Evolutionary conservation across 2,888 invertebrate genomes (phyloP).

Genomic region (Tetramorium bicarinatum): DNA sequence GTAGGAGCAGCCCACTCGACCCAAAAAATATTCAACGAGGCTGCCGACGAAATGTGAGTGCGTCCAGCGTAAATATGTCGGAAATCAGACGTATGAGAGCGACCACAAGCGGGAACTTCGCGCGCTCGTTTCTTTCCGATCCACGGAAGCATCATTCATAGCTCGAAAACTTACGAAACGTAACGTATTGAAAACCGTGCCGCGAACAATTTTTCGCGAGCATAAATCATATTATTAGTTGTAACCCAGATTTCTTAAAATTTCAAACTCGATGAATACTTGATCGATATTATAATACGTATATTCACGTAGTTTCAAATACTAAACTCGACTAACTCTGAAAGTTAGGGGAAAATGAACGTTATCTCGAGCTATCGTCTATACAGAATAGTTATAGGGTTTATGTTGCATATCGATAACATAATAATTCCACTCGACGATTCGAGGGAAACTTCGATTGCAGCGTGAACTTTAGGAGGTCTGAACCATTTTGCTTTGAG

Average conservation of each 20-base stretch:
- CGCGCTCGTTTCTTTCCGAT: conserved; percentile 58
- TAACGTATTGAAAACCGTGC: conserved; percentile 66
- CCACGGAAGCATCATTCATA: conserved; percentile 66
- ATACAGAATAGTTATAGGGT: conserved; percentile 9
- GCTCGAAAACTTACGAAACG: conserved; percentile 70
- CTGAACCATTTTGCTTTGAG: neutral
- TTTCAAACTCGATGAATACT: conserved; percentile 38
- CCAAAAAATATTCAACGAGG: conserved; percentile 71
- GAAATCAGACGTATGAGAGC: conserved; percentile 56
- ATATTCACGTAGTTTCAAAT: neutral
- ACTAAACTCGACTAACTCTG: conserved; percentile 12
- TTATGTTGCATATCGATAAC: conserved; percentile 23
- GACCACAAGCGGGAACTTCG: conserved; percentile 55
- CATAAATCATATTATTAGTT: conserved; percentile 49
- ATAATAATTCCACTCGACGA: conserved; percentile 5
- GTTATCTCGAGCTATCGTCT: neutral
- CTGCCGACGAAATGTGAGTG: conserved; percentile 65
- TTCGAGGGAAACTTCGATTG: conserved; percentile 34
- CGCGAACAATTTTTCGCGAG: conserved; percentile 45
- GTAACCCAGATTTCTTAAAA: conserved; percentile 58
- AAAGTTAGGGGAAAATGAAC: conserved; percentile 8
- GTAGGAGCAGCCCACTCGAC: conserved; percentile 71
- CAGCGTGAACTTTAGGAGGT: neutral
- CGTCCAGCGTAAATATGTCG: conserved; percentile 59
- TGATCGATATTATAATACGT: conserved; percentile 46